A percentile compares a stretch with the other conserved stretches of the same genome.
Evolutionary conservation across 2,888 invertebrate species (phyloP).

Genomic region (Proisotoma minuta): DNA sequence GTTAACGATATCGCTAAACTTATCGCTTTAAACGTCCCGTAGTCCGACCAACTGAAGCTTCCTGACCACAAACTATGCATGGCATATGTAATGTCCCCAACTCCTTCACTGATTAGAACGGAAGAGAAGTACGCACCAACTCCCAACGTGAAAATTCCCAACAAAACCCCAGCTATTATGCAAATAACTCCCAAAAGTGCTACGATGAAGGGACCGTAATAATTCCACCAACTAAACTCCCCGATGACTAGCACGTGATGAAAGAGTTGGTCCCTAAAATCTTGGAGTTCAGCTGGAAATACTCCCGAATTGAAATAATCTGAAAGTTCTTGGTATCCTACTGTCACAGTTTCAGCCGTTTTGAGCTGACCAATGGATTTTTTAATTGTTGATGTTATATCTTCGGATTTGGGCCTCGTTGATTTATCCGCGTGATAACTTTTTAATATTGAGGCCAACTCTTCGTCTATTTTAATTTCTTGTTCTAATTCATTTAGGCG

Average conservation of each 20-base stretch:
- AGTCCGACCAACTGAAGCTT: constrained; percentile 43
- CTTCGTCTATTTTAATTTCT: background rate
- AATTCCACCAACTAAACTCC: background rate
- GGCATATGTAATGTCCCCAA: constrained; percentile 46
- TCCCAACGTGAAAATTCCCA: constrained; percentile 35
- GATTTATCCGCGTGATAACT: background rate
- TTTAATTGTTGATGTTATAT: background rate
- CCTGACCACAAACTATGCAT: constrained; percentile 27
- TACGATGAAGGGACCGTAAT: background rate
- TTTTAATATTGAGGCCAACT: background rate
- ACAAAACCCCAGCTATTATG: constrained; percentile 38
- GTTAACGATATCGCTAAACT: constrained; percentile 28
- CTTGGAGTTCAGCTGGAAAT: constrained; percentile 3
- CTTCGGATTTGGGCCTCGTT: background rate
- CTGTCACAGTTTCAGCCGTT: background rate
- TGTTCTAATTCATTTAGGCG: background rate
- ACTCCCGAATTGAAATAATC: constrained; percentile 7
- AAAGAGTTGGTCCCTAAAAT: constrained; percentile 5
- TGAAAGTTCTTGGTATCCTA: background rate
- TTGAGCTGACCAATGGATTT: background rate
- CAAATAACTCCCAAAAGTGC: constrained; percentile 38
- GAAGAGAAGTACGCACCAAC: constrained; percentile 35
- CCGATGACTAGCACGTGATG: background rate
- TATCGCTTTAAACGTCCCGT: constrained; percentile 29
- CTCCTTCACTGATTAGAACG: constrained; percentile 44